Evolutionary conservation across 2,113 vertebrate genomes (phyloP).

Genomic region (Climacteris rufus): DNA sequence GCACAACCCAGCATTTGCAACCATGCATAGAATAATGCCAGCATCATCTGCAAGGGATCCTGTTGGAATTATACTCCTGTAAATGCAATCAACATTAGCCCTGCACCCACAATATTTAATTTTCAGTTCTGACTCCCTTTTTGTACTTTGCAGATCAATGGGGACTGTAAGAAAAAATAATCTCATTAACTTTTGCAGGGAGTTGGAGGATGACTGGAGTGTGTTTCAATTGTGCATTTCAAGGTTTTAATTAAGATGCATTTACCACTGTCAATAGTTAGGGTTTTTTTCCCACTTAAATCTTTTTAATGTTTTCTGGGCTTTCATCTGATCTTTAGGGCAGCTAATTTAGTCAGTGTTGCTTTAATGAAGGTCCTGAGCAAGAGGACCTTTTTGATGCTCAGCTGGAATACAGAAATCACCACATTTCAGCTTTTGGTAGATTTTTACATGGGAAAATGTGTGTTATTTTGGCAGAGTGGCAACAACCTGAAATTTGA

Average conservation of each 20-base stretch:
- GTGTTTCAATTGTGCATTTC: background rate
- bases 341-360: background rate
- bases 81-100: background rate
- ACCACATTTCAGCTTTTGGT: background rate
- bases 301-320: background rate
- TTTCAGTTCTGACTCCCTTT: background rate
- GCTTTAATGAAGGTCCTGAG: background rate
- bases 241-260: conserved; percentile 13
- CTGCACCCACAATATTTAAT: background rate
- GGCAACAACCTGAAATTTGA: background rate
- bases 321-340: background rate
- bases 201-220: background rate
- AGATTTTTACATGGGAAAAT: background rate
- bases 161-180: background rate
- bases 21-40: background rate
- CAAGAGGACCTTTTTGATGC: background rate
- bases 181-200: background rate
- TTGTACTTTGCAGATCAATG: background rate
- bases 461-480: background rate
- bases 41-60: background rate
- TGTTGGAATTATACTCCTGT: background rate
- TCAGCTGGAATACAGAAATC: background rate
- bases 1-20: background rate
- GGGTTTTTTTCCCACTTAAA: background rate
- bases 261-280: background rate